Evolutionary conservation across 2,888 invertebrate genomes (phyloP).

Genomic region (Ectemnius cavifrons): DNA sequence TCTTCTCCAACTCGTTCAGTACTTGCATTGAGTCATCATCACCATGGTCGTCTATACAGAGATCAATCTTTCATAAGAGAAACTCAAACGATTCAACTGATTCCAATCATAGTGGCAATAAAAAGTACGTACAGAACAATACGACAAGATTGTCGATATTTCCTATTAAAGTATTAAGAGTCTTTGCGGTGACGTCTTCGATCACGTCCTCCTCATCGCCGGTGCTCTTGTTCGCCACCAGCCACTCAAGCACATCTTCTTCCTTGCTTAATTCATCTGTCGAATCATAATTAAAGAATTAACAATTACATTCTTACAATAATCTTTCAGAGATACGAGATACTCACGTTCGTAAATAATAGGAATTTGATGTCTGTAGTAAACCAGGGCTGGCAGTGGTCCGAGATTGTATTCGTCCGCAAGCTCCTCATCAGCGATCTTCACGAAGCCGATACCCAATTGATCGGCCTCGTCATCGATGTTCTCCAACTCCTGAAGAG

Average conservation of each 20-base stretch:
- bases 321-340: not conserved
- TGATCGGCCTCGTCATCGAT: constrained; percentile 97
- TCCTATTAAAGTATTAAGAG: constrained; percentile 90
- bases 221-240: constrained; percentile 94
- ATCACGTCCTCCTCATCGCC: constrained; percentile 96
- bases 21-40: constrained; percentile 93
- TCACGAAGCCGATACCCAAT: constrained; percentile 95
- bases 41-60: constrained; percentile 89
- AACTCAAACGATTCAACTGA: not conserved
- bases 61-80: not conserved
- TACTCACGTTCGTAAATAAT: constrained; percentile 93
- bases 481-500: constrained; percentile 93
- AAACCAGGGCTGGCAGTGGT: constrained; percentile 91
- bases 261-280: constrained; percentile 92
- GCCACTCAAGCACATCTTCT: constrained; percentile 95
- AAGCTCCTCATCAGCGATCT: constrained; percentile 93
- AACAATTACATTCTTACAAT: not conserved
- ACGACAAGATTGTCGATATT: constrained; percentile 95
- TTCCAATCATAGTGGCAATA: constrained; percentile 17
- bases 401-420: constrained; percentile 96
- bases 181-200: constrained; percentile 95
- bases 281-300: not conserved
- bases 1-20: constrained; percentile 92
- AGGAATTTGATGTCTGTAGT: constrained; percentile 96
- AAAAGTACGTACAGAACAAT: constrained; percentile 88